A percentile compares a stretch with the other conserved stretches of the same genome.
Conservation (phyloP, 2,113 vertebrate genomes). For the Lamprotornis superbus region DNA sequence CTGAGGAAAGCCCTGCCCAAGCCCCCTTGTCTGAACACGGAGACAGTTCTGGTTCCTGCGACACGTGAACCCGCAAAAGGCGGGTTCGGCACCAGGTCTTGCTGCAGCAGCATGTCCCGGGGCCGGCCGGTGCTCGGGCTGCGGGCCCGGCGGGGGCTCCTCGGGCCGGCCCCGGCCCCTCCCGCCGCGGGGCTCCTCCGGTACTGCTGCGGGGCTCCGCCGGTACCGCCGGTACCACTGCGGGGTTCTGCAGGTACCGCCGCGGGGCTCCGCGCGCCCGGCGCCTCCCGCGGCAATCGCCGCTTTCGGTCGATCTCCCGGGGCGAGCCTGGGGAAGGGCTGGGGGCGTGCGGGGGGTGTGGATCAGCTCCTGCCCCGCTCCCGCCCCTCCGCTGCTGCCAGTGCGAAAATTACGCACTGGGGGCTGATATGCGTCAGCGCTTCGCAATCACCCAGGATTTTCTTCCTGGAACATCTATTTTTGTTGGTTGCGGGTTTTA, state of each 20-base stretch:
- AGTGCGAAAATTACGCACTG: background rate
- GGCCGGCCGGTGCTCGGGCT: background rate
- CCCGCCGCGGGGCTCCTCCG: too few species aligned
- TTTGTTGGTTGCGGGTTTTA: background rate
- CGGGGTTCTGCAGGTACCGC: too few species aligned
- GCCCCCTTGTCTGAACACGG: background rate
- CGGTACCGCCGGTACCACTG: too few species aligned
- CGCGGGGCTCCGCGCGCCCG: background rate
- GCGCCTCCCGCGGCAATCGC: background rate
- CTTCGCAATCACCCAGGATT: background rate
- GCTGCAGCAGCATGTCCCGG: background rate
- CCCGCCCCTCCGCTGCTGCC: background rate
- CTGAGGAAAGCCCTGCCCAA: background rate
- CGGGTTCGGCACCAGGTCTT: fast-evolving
- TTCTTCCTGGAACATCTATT: background rate
- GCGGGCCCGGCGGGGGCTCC: background rate
- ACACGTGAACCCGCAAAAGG: background rate
- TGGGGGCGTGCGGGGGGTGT: background rate
- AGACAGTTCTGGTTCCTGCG: fast-evolving
- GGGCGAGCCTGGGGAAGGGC: background rate
- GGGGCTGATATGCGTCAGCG: background rate
- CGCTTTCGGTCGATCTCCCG: background rate
- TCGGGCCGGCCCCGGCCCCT: background rate
- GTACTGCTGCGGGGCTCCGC: too few species aligned
- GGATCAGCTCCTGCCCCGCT: background rate